These are phyloP conservation scores for Cotesia typhae DNA, from an alignment of 1,140 invertebrate genomes.

Conservation along the genomic window DNA sequence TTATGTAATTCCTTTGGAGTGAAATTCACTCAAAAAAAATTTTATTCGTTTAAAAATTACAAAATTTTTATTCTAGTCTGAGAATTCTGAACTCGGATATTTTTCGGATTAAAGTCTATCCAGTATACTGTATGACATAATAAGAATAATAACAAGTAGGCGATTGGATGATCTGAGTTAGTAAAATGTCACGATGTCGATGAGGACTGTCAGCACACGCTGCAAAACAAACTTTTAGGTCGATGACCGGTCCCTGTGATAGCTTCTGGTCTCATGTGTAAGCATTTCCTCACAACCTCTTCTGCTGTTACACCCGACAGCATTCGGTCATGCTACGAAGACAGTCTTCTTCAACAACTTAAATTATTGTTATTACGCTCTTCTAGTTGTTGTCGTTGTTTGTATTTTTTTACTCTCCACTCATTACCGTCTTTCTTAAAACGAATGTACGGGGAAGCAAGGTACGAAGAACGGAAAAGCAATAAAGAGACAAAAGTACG, in stretches of 20 bases:
- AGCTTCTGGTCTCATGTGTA: conserved; percentile 41
- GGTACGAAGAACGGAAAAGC: background rate
- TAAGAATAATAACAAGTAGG: no score
- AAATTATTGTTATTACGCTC: background rate
- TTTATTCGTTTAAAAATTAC: no score
- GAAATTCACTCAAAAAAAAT: no score
- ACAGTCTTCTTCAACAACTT: conserved; percentile 1
- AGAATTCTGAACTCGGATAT: no score
- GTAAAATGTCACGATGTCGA: no score
- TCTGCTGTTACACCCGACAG: conserved; percentile 39
- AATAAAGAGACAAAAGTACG: background rate
- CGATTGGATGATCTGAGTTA: no score
- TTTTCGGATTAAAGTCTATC: no score
- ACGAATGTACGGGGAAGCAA: background rate
- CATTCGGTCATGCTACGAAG: conserved; percentile 25
- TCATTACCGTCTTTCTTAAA: no score
- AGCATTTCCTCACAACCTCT: conserved; percentile 34
- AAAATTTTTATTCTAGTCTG: no score
- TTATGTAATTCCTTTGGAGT: no score
- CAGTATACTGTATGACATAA: no score
- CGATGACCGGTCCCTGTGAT: conserved; percentile 40
- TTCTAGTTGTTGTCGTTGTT: background rate
- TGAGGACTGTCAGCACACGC: background rate
- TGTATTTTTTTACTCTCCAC: no score
- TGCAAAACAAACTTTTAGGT: conserved; percentile 34